Conservation (phyloP, 2,113 vertebrate species). For the Grammomys dolichurus region DNA sequence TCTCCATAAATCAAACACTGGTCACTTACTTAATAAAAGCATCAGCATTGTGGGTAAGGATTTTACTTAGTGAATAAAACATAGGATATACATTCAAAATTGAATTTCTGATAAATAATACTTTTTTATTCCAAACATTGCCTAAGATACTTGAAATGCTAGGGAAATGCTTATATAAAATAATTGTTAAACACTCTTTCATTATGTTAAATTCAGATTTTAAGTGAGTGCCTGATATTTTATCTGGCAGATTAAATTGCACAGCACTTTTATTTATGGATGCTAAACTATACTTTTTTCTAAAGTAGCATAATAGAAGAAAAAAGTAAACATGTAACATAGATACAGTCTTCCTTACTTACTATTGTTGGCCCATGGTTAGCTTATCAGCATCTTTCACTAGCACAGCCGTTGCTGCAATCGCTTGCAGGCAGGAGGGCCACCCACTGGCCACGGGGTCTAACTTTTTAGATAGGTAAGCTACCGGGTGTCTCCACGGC, state of each 20-base stretch:
- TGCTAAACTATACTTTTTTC: not conserved
- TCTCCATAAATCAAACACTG: not conserved
- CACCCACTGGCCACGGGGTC: too few relatives aligned
- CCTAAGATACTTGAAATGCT: not conserved
- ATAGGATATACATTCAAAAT: not conserved
- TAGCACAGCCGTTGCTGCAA: too few relatives aligned
- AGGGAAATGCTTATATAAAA: not conserved
- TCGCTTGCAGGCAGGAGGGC: too few relatives aligned
- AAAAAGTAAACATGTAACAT: not conserved
- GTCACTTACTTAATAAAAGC: conserved; percentile 25
- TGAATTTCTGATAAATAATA: not conserved
- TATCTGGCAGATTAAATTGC: not conserved
- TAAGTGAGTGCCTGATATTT: not conserved
- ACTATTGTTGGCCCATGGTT: not conserved
- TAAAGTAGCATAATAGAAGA: not conserved
- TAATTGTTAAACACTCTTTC: not conserved
- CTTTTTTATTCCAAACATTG: not conserved
- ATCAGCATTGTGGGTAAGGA: not conserved
- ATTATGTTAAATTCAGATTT: not conserved
- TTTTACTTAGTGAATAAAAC: conserved; percentile 12
- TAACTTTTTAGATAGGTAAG: too few relatives aligned
- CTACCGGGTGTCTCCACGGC: too few relatives aligned
- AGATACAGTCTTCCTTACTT: not conserved
- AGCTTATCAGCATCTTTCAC: too few relatives aligned
- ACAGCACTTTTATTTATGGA: not conserved